phyloP scores from a whole-genome alignment of 2,113 vertebrate genomes.

The Microcebus tavaratra region DNA sequence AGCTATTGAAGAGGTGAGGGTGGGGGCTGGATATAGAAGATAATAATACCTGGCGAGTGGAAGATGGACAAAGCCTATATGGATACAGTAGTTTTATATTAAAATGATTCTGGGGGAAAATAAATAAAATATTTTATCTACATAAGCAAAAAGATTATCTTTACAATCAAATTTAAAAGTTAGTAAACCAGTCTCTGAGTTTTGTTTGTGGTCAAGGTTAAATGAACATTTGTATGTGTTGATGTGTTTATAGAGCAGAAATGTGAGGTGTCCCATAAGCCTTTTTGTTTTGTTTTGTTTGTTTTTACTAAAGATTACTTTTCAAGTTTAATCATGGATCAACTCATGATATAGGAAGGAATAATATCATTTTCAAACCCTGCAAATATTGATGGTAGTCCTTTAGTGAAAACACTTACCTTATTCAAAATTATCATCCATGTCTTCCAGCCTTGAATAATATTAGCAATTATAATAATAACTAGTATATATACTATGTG shows the following conservation, averaged over 20 bases:
- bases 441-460: background rate
- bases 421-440: background rate
- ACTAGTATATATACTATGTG: background rate
- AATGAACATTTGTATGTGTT: conserved; percentile 51
- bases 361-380: background rate
- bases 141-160: background rate
- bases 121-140: background rate
- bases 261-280: conserved; percentile 27
- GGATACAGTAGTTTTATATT: background rate
- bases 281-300: conserved; percentile 43
- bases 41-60: background rate
- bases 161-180: background rate
- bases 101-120: conserved; percentile 10
- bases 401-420: background rate
- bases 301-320: background rate
- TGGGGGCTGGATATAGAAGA: conserved; percentile 50
- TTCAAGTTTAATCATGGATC: conserved; percentile 2
- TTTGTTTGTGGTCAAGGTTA: background rate
- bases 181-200: conserved; percentile 4
- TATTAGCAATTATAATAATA: background rate
- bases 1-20: conserved; percentile 16
- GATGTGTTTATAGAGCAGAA: conserved; percentile 35
- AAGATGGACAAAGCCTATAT: conserved; percentile 29
- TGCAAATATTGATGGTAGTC: background rate
- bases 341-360: background rate